Evolutionary conservation across 2,113 vertebrate species (phyloP).

Genomic region (Chionis minor): DNA sequence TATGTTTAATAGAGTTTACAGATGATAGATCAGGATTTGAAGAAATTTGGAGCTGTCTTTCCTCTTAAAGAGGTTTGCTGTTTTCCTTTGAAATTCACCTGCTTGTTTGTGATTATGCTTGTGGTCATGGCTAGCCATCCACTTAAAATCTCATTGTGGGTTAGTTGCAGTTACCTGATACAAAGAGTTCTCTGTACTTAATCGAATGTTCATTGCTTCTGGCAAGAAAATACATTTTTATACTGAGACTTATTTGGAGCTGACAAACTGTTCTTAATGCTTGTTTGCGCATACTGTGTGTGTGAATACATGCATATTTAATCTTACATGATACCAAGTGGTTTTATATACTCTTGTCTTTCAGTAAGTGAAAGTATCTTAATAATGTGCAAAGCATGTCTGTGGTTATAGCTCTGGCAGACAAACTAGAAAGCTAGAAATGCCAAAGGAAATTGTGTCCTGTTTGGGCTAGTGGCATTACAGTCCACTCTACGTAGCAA

Average conservation of each 20-base stretch:
- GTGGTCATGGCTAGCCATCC: background rate
- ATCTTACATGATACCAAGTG: background rate
- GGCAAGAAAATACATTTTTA: background rate
- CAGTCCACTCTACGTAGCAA: background rate
- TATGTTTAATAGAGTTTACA: background rate
- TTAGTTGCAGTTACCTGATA: no score
- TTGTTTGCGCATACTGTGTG: background rate
- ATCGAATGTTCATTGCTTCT: no score
- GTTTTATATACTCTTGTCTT: background rate
- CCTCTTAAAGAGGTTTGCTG: background rate
- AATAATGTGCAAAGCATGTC: background rate
- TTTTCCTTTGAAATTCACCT: background rate
- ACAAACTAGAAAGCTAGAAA: background rate
- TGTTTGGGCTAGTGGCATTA: background rate
- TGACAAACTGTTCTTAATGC: background rate
- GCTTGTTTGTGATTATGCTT: background rate
- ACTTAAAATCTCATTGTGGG: background rate
- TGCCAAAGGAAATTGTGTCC: background rate
- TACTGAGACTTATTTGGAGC: background rate
- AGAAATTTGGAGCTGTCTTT: background rate
- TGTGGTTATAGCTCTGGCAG: background rate
- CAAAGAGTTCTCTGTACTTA: no score
- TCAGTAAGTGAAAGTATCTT: background rate
- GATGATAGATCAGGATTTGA: background rate
- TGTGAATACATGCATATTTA: background rate